These are phyloP conservation scores for Chalcosyrphus nemorum DNA, from an alignment of 2,888 invertebrate species.

Conservation along the genomic window DNA sequence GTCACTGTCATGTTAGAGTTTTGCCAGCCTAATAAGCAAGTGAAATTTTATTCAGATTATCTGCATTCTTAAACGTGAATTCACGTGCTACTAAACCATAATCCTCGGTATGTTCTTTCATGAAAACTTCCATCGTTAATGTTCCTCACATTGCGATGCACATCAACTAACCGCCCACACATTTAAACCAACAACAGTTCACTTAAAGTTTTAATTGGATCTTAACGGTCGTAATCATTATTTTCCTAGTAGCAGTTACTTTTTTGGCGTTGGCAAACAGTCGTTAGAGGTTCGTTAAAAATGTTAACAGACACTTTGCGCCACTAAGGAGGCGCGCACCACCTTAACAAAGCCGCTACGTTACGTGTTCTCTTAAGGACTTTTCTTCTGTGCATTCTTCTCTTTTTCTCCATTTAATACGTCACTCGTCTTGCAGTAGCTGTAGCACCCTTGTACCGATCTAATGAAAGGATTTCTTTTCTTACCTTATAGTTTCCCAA, in stretches of 20 bases:
- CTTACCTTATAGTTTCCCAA: conserved; percentile 23
- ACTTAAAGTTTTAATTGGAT: conserved; percentile 72
- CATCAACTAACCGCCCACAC: conserved; percentile 6
- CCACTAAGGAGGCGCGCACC: conserved; percentile 33
- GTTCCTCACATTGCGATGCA: conserved; percentile 5
- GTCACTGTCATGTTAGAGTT: neutral
- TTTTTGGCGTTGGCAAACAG: conserved; percentile 50
- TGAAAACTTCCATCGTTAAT: conserved; percentile 28
- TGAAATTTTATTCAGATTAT: neutral
- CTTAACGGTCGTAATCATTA: conserved; percentile 69
- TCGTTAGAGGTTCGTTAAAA: conserved; percentile 73
- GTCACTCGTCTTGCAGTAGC: conserved; percentile 46
- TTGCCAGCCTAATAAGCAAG: neutral
- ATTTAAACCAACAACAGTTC: conserved; percentile 54
- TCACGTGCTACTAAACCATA: conserved; percentile 45
- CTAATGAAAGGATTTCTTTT: conserved; percentile 56
- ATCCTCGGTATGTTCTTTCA: neutral
- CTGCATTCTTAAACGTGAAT: conserved; percentile 13
- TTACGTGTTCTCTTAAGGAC: conserved; percentile 24
- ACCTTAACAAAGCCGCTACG: conserved; percentile 16
- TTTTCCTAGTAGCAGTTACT: conserved; percentile 50
- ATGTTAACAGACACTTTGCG: conserved; percentile 72
- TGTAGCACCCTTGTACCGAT: conserved; percentile 22
- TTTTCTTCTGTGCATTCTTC: conserved; percentile 31
- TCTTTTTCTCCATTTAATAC: conserved; percentile 39